Evolutionary conservation across 1,140 invertebrate species (phyloP).

Genomic region (Bombus affinis): DNA sequence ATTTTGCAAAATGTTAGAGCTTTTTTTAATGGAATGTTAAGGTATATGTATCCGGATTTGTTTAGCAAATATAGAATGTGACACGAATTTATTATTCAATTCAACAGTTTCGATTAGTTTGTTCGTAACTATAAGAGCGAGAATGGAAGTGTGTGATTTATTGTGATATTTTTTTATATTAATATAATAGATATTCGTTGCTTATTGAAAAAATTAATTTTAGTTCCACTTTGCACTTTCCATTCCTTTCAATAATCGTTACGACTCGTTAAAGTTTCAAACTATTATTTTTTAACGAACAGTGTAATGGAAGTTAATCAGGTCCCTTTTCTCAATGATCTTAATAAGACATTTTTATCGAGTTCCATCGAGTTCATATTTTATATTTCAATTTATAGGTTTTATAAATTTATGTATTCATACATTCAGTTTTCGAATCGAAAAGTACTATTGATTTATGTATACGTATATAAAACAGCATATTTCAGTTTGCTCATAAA

Average conservation of each 20-base stretch:
- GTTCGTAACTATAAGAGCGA: not conserved
- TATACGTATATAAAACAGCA: not conserved
- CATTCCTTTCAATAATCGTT: not conserved
- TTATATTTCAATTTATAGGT: not conserved
- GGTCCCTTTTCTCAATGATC: not conserved
- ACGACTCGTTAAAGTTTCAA: not conserved
- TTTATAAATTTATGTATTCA: not conserved
- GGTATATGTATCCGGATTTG: not conserved
- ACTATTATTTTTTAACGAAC: not conserved
- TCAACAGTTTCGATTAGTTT: not conserved
- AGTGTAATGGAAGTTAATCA: no score
- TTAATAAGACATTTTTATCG: not conserved
- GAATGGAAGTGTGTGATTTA: not conserved
- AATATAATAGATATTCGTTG: not conserved
- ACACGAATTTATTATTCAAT: not conserved
- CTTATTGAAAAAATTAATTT: not conserved
- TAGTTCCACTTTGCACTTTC: no score
- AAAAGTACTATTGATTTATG: not conserved
- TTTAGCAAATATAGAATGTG: not conserved
- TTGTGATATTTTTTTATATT: not conserved
- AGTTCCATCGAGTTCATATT: not conserved
- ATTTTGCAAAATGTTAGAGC: not conserved
- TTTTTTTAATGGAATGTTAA: not conserved
- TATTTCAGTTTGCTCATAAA: slow-evolving; percentile 4
- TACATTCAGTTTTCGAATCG: not conserved